These are phyloP conservation scores for Macroramphosus scolopax DNA, from an alignment of 2,797 vertebrate genomes.

Conservation along the genomic window DNA sequence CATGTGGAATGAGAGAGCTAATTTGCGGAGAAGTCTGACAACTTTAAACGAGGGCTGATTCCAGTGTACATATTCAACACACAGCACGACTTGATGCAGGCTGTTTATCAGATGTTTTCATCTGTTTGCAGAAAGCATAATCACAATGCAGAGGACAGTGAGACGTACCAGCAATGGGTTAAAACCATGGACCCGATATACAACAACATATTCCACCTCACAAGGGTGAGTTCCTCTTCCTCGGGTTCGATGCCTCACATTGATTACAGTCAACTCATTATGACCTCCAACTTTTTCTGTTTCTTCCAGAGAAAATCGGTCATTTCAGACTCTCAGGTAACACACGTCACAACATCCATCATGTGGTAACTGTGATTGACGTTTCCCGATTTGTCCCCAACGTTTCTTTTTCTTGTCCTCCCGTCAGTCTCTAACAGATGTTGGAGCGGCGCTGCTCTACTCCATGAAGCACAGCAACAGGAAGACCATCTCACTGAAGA, in stretches of 20 bases:
- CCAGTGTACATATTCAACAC: too few relatives aligned
- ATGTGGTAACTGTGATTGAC: too few relatives aligned
- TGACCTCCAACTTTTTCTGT: background rate
- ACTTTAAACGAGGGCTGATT: conserved; percentile 16
- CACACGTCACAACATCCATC: background rate
- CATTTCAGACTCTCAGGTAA: conserved; percentile 68
- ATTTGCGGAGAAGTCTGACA: conserved; percentile 18
- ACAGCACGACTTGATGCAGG: background rate
- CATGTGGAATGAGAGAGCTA: conserved; percentile 13
- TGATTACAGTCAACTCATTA: background rate
- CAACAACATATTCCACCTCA: conserved; percentile 52
- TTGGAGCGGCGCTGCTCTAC: conserved; percentile 70
- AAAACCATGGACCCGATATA: conserved; percentile 70
- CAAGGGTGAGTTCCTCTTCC: conserved; percentile 51
- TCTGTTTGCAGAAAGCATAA: conserved; percentile 61
- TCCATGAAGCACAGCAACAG: conserved; percentile 74
- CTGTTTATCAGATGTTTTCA: background rate
- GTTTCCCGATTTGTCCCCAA: too few relatives aligned
- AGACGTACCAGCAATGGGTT: conserved; percentile 64
- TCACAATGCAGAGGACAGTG: conserved; percentile 52
- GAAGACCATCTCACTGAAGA: conserved; percentile 56
- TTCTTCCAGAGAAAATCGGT: conserved; percentile 53
- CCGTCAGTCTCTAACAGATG: conserved; percentile 68
- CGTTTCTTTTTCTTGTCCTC: conserved; percentile 14
- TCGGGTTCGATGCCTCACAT: background rate